Evolutionary conservation across 2,797 vertebrate species (phyloP).

Genomic region (Spinus pinus): DNA sequence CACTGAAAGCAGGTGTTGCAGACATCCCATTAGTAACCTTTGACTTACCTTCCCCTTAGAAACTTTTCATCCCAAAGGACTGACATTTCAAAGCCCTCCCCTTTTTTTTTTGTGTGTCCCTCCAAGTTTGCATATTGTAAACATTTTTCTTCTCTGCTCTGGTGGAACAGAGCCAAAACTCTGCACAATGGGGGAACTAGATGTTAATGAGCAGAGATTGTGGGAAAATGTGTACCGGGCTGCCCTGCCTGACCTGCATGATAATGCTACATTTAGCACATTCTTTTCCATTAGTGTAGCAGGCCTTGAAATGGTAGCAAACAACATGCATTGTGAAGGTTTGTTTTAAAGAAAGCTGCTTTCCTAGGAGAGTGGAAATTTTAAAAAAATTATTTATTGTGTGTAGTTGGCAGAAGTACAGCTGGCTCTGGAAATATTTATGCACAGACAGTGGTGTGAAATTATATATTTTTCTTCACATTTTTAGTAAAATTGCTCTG

Average conservation of each 20-base stretch:
- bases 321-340: constrained; percentile 49
- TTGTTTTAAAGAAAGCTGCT: constrained; percentile 63
- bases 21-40: constrained; percentile 63
- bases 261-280: constrained; percentile 74
- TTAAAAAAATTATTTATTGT: constrained; percentile 49
- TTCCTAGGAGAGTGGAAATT: constrained; percentile 52
- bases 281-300: constrained; percentile 69
- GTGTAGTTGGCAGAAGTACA: constrained; percentile 2
- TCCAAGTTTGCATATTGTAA: constrained; percentile 67
- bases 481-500: not conserved
- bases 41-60: constrained; percentile 59
- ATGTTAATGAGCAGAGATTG: constrained; percentile 74
- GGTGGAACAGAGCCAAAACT: constrained; percentile 60
- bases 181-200: constrained; percentile 70
- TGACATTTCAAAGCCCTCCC: constrained; percentile 45
- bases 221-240: constrained; percentile 67
- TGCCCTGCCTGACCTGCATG: constrained; percentile 70
- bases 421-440: constrained; percentile 32
- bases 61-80: constrained; percentile 56
- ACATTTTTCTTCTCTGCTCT: constrained; percentile 45
- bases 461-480: not conserved
- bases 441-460: not conserved
- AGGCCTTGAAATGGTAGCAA: constrained; percentile 61
- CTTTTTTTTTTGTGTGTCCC: not conserved
- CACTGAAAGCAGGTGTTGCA: constrained; percentile 55